phyloP scores from a whole-genome alignment of 1,140 invertebrate species.

The Onthophagus taurus region DNA sequence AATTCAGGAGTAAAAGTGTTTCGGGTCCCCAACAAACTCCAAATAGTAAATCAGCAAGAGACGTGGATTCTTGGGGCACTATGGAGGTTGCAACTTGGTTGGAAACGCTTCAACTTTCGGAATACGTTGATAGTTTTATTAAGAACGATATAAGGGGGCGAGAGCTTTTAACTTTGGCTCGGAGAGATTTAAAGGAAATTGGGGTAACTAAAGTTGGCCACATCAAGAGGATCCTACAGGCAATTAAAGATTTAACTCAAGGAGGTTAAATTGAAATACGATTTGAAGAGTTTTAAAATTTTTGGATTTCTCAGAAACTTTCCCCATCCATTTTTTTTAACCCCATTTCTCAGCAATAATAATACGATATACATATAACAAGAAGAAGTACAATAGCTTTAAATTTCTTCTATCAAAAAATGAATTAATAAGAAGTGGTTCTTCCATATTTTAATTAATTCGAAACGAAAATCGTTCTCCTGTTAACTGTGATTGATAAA shows the following conservation, averaged over 20 bases:
- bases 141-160: slow-evolving; percentile 86
- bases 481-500: slow-evolving; percentile 3
- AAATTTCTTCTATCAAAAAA: not conserved
- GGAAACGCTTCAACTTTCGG: slow-evolving; percentile 73
- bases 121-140: slow-evolving; percentile 78
- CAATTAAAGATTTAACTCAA: slow-evolving; percentile 71
- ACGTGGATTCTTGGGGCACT: slow-evolving; percentile 55
- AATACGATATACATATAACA: not conserved
- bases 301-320: slow-evolving; percentile 1
- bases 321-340: slow-evolving; percentile 11
- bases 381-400: slow-evolving; percentile 4
- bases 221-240: slow-evolving; percentile 86
- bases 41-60: slow-evolving; percentile 36
- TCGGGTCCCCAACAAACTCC: slow-evolving; percentile 35
- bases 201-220: slow-evolving; percentile 91
- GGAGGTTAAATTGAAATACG: slow-evolving; percentile 15
- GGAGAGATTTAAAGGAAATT: slow-evolving; percentile 79
- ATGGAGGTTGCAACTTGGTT: slow-evolving; percentile 76
- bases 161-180: slow-evolving; percentile 76
- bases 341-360: not conserved
- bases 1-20: slow-evolving; percentile 42
- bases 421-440: too few relatives aligned
- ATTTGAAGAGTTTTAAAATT: slow-evolving; percentile 1
- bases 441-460: too few relatives aligned
- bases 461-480: too few relatives aligned